These are phyloP conservation scores for Cassiopea andromeda DNA, from an alignment of 30 jellyfish, hydroid and myxozoan species.

Conservation along the genomic window DNA sequence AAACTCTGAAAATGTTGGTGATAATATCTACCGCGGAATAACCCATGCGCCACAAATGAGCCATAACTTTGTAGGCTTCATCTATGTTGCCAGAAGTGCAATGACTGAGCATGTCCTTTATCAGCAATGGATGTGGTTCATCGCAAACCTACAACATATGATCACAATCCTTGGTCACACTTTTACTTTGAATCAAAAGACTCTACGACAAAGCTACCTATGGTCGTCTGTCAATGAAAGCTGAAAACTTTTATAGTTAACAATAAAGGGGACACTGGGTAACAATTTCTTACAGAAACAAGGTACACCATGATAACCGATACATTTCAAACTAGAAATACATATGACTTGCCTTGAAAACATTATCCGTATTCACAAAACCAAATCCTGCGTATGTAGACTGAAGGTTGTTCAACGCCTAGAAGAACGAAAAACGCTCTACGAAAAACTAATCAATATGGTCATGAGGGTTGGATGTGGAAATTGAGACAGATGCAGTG, in stretches of 20 bases:
- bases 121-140: slow-evolving; percentile 99
- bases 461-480: no score
- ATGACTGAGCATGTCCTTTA: slow-evolving; percentile 87
- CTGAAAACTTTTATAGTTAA: no score
- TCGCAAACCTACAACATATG: slow-evolving; percentile 90
- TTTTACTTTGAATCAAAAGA: no score
- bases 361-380: slow-evolving; percentile 91
- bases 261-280: no score
- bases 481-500: no score
- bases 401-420: slow-evolving; percentile 98
- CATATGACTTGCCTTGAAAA: slow-evolving; percentile 78
- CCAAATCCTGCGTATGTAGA: slow-evolving; percentile 99
- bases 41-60: slow-evolving; percentile 97
- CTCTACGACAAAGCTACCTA: no score
- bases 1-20: slow-evolving; percentile 94
- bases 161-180: no score
- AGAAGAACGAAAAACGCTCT: not conserved
- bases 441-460: no score
- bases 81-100: slow-evolving; percentile 85
- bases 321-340: no score
- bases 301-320: no score
- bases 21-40: slow-evolving; percentile 97
- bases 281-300: no score
- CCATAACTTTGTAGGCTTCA: slow-evolving; percentile 92
- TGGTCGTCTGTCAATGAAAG: no score